Evolutionary conservation across 2,797 vertebrate species (phyloP).

Genomic region (Rhodeus uyekii): DNA sequence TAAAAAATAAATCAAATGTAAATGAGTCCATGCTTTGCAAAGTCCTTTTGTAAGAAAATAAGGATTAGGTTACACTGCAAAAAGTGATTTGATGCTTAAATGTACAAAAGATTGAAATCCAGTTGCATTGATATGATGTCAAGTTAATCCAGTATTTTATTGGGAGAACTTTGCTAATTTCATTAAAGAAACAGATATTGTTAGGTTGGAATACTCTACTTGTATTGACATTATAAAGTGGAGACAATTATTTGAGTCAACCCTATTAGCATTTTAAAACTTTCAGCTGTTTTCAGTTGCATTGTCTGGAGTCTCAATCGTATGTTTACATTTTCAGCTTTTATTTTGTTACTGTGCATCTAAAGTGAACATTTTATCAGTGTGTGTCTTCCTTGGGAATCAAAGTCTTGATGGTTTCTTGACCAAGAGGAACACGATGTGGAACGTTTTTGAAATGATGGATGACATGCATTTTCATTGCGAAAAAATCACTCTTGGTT

Average conservation of each 20-base stretch:
- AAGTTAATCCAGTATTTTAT: slow-evolving; percentile 24
- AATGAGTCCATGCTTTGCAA: slow-evolving; percentile 69
- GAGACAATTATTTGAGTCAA: not conserved
- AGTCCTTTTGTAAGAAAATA: slow-evolving; percentile 51
- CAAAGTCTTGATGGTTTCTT: not conserved
- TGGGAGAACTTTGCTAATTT: not conserved
- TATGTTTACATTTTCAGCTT: not conserved
- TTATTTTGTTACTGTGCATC: not conserved
- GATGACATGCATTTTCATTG: not conserved
- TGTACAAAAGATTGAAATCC: slow-evolving; percentile 45
- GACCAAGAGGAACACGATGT: not conserved
- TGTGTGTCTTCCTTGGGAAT: not conserved
- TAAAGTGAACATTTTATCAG: not conserved
- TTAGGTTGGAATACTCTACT: not conserved
- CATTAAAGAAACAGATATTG: not conserved
- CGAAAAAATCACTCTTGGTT: not conserved
- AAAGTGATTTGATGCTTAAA: slow-evolving; percentile 49
- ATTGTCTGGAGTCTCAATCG: not conserved
- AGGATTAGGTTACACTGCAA: slow-evolving; percentile 24
- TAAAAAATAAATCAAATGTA: slow-evolving; percentile 69
- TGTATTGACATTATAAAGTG: not conserved
- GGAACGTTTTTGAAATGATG: not conserved
- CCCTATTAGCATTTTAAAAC: not conserved
- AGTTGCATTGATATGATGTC: not conserved
- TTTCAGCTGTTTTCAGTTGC: not conserved